A percentile compares a stretch with the other conserved stretches of the same genome.
Conservation (phyloP, 2,888 invertebrate species). For the Ophion ellenae region DNA sequence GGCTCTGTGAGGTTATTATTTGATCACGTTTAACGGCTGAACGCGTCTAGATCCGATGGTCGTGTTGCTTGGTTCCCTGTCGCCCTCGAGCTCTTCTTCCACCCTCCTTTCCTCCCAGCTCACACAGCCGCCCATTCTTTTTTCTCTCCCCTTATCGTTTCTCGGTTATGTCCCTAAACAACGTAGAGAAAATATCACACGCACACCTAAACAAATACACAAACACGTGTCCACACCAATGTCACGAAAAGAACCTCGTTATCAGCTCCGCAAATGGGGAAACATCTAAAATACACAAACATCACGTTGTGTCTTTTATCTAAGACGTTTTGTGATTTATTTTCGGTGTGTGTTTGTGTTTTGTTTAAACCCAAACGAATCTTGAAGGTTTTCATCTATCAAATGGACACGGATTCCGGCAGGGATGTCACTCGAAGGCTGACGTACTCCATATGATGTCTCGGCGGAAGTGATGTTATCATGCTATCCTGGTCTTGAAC, state of each 20-base stretch:
- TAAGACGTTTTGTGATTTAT: too few species aligned
- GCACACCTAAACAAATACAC: too few species aligned
- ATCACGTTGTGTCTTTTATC: background rate
- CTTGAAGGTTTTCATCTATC: too few species aligned
- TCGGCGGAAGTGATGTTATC: background rate
- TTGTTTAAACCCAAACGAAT: too few species aligned
- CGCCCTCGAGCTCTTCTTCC: conserved; percentile 36
- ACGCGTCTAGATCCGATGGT: conserved; percentile 63
- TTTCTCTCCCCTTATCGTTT: conserved; percentile 11
- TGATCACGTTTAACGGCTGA: conserved; percentile 68
- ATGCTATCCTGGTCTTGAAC: background rate
- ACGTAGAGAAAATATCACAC: conserved; percentile 11
- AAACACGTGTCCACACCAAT: too few species aligned
- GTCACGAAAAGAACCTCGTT: too few species aligned
- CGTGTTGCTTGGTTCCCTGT: conserved; percentile 53
- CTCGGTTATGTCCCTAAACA: conserved; percentile 43
- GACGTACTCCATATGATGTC: background rate
- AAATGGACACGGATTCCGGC: too few species aligned
- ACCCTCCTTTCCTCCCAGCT: conserved; percentile 47
- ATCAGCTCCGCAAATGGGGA: too few species aligned
- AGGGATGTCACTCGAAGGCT: background rate
- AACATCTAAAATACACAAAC: too few species aligned
- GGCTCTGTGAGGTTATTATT: conserved; percentile 69
- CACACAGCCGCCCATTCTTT: background rate
- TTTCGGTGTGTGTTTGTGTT: background rate